phyloP scores from a whole-genome alignment of 2,113 vertebrate genomes.

The Salvelinus fontinalis region DNA sequence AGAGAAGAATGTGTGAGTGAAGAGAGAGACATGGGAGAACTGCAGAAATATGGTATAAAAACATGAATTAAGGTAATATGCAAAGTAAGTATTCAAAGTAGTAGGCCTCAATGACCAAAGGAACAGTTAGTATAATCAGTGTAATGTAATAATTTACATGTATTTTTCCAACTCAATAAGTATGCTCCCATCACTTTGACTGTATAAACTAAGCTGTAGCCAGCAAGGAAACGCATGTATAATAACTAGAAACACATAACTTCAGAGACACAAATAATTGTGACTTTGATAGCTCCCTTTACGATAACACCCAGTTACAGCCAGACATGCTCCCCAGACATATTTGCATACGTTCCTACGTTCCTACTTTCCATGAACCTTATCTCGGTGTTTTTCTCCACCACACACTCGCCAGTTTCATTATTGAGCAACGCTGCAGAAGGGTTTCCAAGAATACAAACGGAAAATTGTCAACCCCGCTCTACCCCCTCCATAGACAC shows the following conservation, averaged over 20 bases:
- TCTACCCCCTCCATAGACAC: constrained; percentile 43
- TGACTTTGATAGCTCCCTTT: constrained; percentile 21
- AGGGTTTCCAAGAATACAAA: constrained; percentile 79
- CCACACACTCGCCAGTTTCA: constrained; percentile 55
- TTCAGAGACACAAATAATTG: constrained; percentile 14
- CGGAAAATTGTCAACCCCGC: constrained; percentile 55
- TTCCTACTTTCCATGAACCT: constrained; percentile 52
- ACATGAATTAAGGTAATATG: neutral
- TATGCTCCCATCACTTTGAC: neutral
- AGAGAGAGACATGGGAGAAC: constrained; percentile 2
- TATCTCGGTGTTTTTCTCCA: constrained; percentile 33
- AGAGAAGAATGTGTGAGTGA: neutral
- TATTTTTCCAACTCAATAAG: neutral
- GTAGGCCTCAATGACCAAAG: neutral
- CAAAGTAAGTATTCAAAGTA: constrained; percentile 27
- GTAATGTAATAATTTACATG: neutral
- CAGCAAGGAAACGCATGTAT: neutral
- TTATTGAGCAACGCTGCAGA: constrained; percentile 74
- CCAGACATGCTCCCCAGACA: constrained; percentile 23
- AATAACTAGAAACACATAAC: neutral
- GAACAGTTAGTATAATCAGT: neutral
- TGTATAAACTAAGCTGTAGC: neutral
- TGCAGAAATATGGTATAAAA: neutral
- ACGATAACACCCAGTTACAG: neutral
- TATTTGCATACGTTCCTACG: constrained; percentile 41